Evolutionary conservation across 2,888 invertebrate species (phyloP).

Genomic region (Ennomos erosarius): DNA sequence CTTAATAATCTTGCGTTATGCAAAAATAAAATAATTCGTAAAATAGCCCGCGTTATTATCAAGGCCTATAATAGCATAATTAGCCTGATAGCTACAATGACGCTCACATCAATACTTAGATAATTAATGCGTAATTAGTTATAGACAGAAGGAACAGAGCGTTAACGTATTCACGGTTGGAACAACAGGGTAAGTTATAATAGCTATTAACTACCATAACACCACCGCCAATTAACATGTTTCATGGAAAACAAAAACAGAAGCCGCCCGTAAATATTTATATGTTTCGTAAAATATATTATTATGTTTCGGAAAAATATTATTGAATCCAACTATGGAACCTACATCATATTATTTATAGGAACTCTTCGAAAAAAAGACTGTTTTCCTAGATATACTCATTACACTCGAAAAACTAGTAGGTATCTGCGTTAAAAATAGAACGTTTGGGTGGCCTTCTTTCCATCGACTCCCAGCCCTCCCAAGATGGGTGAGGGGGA

Average conservation of each 20-base stretch:
- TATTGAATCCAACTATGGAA: too few species aligned
- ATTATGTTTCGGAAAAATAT: too few species aligned
- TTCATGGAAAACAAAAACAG: slow-evolving; percentile 29
- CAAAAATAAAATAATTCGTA: too few species aligned
- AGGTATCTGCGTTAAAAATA: slow-evolving; percentile 61
- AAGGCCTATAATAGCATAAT: too few species aligned
- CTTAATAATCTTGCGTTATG: too few species aligned
- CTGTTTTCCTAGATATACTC: too few species aligned
- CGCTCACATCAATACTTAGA: not conserved
- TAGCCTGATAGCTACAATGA: too few species aligned
- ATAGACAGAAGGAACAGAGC: slow-evolving; percentile 19
- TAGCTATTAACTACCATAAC: slow-evolving; percentile 28
- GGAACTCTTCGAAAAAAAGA: too few species aligned
- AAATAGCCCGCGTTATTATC: too few species aligned
- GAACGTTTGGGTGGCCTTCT: slow-evolving; percentile 61
- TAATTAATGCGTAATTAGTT: slow-evolving; percentile 20
- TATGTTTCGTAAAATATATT: slow-evolving; percentile 18
- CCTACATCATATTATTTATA: too few species aligned
- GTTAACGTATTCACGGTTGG: slow-evolving; percentile 29
- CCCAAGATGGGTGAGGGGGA: slow-evolving; percentile 40
- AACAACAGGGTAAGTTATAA: slow-evolving; percentile 30
- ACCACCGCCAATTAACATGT: slow-evolving; percentile 27
- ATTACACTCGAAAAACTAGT: slow-evolving; percentile 47
- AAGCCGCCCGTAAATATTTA: slow-evolving; percentile 16
- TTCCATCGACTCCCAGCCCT: slow-evolving; percentile 50